Conservation (phyloP, 30 jellyfish, hydroid and myxozoan species). For the Pelagia noctiluca region DNA sequence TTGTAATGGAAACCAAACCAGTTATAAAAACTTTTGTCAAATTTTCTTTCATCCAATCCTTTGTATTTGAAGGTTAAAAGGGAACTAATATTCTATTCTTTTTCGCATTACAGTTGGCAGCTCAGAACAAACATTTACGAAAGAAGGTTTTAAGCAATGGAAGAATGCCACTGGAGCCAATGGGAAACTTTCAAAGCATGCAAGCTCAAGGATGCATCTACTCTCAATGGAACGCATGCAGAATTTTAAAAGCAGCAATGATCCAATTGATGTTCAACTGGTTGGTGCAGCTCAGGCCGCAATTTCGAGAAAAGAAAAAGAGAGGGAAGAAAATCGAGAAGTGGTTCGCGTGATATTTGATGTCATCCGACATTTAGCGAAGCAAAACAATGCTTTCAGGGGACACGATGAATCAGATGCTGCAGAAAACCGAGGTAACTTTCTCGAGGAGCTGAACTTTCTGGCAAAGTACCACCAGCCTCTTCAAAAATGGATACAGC, state of each 20-base stretch:
- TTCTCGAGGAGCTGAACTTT: conserved; percentile 53
- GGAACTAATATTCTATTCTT: background rate
- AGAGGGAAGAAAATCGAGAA: conserved; percentile 42
- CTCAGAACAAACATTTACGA: conserved; percentile 40
- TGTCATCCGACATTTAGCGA: conserved; percentile 58
- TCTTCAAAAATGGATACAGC: conserved; percentile 52
- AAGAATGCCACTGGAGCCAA: conserved; percentile 38
- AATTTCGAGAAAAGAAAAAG: conserved; percentile 20
- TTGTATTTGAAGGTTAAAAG: background rate
- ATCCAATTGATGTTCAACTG: conserved; percentile 38
- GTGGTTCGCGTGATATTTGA: conserved; percentile 42
- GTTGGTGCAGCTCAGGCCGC: conserved; percentile 71
- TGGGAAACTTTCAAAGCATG: conserved; percentile 43
- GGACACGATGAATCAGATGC: conserved; percentile 34
- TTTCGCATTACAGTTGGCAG: conserved; percentile 44
- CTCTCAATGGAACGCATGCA: conserved; percentile 63
- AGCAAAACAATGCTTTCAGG: conserved; percentile 72
- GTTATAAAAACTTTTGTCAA: background rate
- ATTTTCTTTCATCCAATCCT: background rate
- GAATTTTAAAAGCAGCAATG: conserved; percentile 26
- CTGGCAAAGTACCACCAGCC: conserved; percentile 58
- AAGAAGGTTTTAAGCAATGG: conserved; percentile 45
- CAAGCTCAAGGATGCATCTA: conserved; percentile 48
- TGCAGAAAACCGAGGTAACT: conserved; percentile 48
- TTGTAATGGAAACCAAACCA: background rate